These are phyloP conservation scores for Sphenopsis melanotis DNA, from an alignment of 2,797 vertebrate genomes.

Conservation along the genomic window DNA sequence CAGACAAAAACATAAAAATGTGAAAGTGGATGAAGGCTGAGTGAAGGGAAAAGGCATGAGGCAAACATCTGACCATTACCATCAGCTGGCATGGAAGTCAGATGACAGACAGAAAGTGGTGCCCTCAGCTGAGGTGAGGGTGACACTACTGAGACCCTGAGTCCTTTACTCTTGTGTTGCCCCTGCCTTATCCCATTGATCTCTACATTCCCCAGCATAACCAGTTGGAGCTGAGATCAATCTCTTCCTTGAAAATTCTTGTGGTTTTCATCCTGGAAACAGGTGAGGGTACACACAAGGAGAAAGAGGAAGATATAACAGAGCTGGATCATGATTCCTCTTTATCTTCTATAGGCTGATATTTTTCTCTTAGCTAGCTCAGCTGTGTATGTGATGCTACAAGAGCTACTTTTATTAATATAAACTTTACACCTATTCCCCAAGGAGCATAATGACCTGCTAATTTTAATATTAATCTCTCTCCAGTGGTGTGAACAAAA, in stretches of 20 bases:
- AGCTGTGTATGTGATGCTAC: background rate
- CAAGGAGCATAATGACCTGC: background rate
- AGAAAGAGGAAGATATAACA: background rate
- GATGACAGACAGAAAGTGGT: background rate
- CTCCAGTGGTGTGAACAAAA: background rate
- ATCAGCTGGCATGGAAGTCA: background rate
- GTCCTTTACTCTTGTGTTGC: background rate
- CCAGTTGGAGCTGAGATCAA: background rate
- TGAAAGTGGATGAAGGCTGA: background rate
- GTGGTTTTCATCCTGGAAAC: background rate
- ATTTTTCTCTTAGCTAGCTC: background rate
- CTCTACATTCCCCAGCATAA: rapidly evolving
- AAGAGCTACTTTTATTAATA: background rate
- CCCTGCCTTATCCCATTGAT: background rate
- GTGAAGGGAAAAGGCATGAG: background rate
- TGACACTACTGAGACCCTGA: background rate
- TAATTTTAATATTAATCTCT: background rate
- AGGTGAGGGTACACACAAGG: background rate
- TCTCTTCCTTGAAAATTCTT: background rate
- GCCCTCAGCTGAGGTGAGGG: background rate
- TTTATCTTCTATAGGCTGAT: background rate
- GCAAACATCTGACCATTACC: background rate
- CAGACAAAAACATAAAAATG: background rate
- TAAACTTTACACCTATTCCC: background rate
- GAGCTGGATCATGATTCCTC: background rate